Evolutionary conservation across 1,140 invertebrate genomes (phyloP).

Genomic region (Drusus annulatus): DNA sequence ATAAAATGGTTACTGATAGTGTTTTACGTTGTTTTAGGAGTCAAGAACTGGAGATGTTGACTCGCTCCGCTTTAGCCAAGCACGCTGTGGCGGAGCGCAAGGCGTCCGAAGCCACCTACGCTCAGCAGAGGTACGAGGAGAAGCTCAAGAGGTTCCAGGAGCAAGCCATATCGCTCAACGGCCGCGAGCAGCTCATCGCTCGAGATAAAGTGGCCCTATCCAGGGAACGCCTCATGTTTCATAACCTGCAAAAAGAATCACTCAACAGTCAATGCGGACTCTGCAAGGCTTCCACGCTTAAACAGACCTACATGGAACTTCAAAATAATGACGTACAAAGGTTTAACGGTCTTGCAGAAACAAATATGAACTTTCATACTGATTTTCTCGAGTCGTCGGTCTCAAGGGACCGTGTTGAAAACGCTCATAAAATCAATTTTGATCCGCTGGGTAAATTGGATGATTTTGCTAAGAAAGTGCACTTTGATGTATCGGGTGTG

Average conservation of each 20-base stretch:
- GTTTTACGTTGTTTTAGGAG: conserved; percentile 60
- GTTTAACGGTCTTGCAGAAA: background rate
- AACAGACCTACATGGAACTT: conserved; percentile 10
- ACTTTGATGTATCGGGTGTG: conserved; percentile 2
- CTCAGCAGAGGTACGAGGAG: conserved; percentile 68
- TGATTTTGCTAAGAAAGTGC: conserved; percentile 3
- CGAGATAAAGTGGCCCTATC: conserved; percentile 69
- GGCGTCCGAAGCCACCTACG: conserved; percentile 65
- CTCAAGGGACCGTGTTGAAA: conserved; percentile 10
- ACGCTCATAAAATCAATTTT: conserved; percentile 10
- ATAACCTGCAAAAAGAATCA: conserved; percentile 67
- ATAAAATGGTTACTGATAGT: background rate
- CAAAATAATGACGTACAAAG: conserved; percentile 51
- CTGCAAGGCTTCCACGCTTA: conserved; percentile 60
- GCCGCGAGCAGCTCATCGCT: conserved; percentile 69
- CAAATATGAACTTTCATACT: conserved; percentile 43
- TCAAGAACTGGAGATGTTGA: conserved; percentile 67
- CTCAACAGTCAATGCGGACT: conserved; percentile 65
- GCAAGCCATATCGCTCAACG: conserved; percentile 66
- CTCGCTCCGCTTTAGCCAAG: conserved; percentile 67
- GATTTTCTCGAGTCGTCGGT: conserved; percentile 22
- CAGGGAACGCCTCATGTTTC: conserved; percentile 66
- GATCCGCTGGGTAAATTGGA: conserved; percentile 6
- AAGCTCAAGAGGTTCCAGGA: conserved; percentile 68
- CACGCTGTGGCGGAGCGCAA: conserved; percentile 68